A percentile compares a stretch with the other conserved stretches of the same genome.
These are phyloP conservation scores for Semnornis frantzii DNA, from an alignment of 2,113 vertebrate species.

Conservation along the genomic window DNA sequence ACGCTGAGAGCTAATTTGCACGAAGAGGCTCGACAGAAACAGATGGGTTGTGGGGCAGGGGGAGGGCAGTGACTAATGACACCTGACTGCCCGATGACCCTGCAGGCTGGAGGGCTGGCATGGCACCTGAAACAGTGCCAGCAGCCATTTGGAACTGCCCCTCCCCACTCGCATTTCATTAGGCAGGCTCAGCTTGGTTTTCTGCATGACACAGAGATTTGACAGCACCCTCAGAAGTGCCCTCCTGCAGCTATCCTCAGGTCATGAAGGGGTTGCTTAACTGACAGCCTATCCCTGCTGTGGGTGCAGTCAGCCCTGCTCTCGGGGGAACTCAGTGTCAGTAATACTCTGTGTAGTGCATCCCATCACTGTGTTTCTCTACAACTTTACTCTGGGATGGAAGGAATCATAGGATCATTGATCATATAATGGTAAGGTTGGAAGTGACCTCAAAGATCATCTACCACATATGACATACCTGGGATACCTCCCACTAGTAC, in stretches of 20 bases:
- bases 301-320: fast-evolving
- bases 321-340: no score
- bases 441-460: no score
- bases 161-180: slow-evolving; percentile 43
- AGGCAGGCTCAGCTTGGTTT: slow-evolving; percentile 46
- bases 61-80: slow-evolving; percentile 67
- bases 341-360: no score
- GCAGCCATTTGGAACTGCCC: slow-evolving; percentile 47
- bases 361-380: no score
- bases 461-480: no score
- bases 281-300: no score
- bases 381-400: not conserved
- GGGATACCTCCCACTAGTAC: no score
- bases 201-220: not conserved
- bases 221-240: not conserved
- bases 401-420: not conserved
- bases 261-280: not conserved
- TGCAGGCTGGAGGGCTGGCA: slow-evolving; percentile 43
- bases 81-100: slow-evolving; percentile 75
- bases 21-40: slow-evolving; percentile 68
- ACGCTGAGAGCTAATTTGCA: slow-evolving; percentile 70
- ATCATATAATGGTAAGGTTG: no score
- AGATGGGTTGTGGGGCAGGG: slow-evolving; percentile 65
- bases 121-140: slow-evolving; percentile 43
- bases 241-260: not conserved